Base-by-base conservation (phyloP, 2,113 vertebrate species). In the Montifringilla adamsi region DNA sequence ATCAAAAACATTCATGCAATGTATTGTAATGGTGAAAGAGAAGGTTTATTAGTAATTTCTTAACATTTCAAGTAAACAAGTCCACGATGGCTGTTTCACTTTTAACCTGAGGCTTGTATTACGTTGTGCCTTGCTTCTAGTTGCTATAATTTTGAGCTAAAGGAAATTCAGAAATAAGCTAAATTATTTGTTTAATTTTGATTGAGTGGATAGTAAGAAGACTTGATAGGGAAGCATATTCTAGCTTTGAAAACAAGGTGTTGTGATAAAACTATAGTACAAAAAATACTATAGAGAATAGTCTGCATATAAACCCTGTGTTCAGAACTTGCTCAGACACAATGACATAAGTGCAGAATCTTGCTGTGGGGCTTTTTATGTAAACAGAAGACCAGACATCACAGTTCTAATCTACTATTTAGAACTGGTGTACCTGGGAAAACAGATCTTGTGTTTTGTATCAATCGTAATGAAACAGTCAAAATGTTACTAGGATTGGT, bases 41-140 rank as follows among this genome's bases (percentile, higher is more conserved):
- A 81, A 64, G 30, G 27, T 62, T 84, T 92, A 69, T 66, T 67
- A 53, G 58, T 50, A 21, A 90, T 72, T 94, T 58, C 22, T 89
- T 67, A 58, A 30, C 68, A 91, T 78, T 94, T 95, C 86, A 52
- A 95, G 72, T 92, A 53, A 88, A 89, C 60, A 80, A 91, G 56
- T 90, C 78, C 18, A 44, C 7, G 3, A 10, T 39, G 66, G 30
- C 79, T 89, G 79, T 94, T 89, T 62, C 62, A 39, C 47, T 95
- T 94, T 83, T 94, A 88, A 86, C 86, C 64, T 75, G 90, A 96
- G 90, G 68, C 84, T 97, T 96, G 90, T 80, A 60, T 91, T 95
- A 88, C 7, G 1, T 90, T 87, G 96, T 98, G 97, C 98, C 98
- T 98, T 98, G 96, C 73, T 95, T 96, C 91, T 74, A 73, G 68